Conservation (phyloP, 2,888 invertebrate genomes). For the Noctua janthe region DNA sequence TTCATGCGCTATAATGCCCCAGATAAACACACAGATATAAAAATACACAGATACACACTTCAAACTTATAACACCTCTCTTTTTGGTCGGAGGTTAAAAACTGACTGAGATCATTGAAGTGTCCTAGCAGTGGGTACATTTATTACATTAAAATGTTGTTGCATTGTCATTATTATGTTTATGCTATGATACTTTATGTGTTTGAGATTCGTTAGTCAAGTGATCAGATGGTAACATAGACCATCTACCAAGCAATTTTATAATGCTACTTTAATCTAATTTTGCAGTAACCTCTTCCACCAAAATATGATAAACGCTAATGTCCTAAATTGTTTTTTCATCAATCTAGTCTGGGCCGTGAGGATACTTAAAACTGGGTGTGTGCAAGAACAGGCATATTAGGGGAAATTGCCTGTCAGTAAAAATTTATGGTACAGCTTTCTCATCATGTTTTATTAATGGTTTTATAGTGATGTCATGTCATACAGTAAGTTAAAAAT, state of each 20-base stretch:
- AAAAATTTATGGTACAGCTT: conserved; percentile 57
- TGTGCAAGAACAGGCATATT: conserved; percentile 37
- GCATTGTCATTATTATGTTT: too few relatives aligned
- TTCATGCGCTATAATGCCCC: too few relatives aligned
- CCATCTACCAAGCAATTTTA: neutral
- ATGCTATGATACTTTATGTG: neutral
- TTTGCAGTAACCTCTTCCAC: neutral
- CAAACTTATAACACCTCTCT: too few relatives aligned
- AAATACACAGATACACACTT: too few relatives aligned
- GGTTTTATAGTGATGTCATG: conserved; percentile 41
- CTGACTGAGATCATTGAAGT: neutral
- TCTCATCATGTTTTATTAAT: conserved; percentile 62
- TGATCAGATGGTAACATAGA: neutral
- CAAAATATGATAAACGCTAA: conserved; percentile 12
- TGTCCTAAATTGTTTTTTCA: conserved; percentile 30
- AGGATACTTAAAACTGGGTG: conserved; percentile 38
- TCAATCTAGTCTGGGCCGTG: conserved; percentile 32
- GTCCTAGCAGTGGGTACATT: neutral
- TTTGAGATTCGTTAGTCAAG: neutral
- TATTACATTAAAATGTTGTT: too few relatives aligned
- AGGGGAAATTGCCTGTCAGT: conserved; percentile 65
- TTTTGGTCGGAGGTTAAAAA: too few relatives aligned
- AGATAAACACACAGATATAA: too few relatives aligned
- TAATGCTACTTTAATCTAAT: neutral
- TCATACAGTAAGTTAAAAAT: conserved; percentile 38